These are phyloP conservation scores for Andrena flavipes DNA, from an alignment of 2,888 invertebrate genomes.

Conservation along the genomic window DNA sequence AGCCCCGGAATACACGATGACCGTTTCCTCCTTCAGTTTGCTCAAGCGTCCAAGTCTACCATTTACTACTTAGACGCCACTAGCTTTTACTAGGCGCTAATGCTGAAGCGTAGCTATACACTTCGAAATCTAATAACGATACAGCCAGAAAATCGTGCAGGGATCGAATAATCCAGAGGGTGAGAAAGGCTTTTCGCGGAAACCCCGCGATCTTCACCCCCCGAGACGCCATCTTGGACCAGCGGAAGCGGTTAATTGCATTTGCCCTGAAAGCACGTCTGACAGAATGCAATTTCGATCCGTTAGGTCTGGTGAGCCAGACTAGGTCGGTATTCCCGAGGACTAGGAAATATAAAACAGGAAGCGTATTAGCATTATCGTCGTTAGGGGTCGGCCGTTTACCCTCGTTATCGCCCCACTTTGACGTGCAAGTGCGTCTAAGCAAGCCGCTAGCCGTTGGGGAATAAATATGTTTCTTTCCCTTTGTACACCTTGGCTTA, in stretches of 20 bases:
- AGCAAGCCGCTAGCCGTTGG: neutral
- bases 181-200: slow-evolving; percentile 40
- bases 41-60: neutral
- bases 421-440: slow-evolving; percentile 61
- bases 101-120: neutral
- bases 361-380: slow-evolving; percentile 58
- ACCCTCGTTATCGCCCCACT: slow-evolving; percentile 34
- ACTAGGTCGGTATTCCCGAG: slow-evolving; percentile 13
- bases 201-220: slow-evolving; percentile 9
- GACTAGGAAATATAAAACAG: slow-evolving; percentile 44
- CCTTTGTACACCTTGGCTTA: neutral
- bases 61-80: neutral
- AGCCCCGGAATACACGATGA: slow-evolving; percentile 20
- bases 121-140: neutral
- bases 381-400: slow-evolving; percentile 35
- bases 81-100: neutral
- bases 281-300: slow-evolving; percentile 71
- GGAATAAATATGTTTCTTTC: slow-evolving; percentile 19
- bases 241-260: slow-evolving; percentile 69
- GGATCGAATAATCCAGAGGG: slow-evolving; percentile 28
- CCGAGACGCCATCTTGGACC: slow-evolving; percentile 42
- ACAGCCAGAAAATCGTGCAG: neutral
- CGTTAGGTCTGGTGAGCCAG: slow-evolving; percentile 41
- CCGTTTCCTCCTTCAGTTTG: neutral
- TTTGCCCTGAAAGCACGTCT: slow-evolving; percentile 66